These are phyloP conservation scores for Harmothoe impar DNA, from an alignment of 2,888 invertebrate genomes.

Conservation along the genomic window DNA sequence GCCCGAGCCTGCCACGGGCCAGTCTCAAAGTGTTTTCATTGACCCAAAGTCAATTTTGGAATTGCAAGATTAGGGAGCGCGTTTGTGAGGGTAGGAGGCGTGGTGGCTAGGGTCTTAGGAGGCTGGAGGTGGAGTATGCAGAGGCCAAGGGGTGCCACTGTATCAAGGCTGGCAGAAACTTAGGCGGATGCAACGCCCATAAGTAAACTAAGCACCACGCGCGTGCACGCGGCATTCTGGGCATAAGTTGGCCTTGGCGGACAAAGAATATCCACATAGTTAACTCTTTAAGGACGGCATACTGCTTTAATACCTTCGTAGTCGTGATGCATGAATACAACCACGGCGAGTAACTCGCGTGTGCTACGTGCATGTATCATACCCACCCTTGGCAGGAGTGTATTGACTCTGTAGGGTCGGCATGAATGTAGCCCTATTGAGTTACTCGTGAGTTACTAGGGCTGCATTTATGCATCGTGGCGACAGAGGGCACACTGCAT, in stretches of 20 bases:
- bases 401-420: too few relatives aligned
- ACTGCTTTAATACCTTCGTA: too few relatives aligned
- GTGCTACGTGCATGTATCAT: too few relatives aligned
- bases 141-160: neutral
- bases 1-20: conserved; percentile 22
- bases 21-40: conserved; percentile 59
- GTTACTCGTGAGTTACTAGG: too few relatives aligned
- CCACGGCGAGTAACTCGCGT: too few relatives aligned
- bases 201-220: neutral
- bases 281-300: too few relatives aligned
- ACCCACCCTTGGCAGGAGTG: too few relatives aligned
- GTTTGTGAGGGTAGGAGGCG: neutral
- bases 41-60: conserved; percentile 58
- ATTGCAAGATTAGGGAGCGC: conserved; percentile 46
- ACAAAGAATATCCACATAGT: neutral
- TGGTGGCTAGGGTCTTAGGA: neutral
- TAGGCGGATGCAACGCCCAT: neutral
- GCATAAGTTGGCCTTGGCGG: conserved; percentile 6
- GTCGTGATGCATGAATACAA: too few relatives aligned
- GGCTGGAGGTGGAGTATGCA: neutral
- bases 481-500: too few relatives aligned
- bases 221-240: neutral
- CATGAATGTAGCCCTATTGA: too few relatives aligned
- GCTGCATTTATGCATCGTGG: too few relatives aligned
- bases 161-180: neutral